These are phyloP conservation scores for Danio albolineatus DNA, from an alignment of 2,797 vertebrate genomes.

Conservation along the genomic window DNA sequence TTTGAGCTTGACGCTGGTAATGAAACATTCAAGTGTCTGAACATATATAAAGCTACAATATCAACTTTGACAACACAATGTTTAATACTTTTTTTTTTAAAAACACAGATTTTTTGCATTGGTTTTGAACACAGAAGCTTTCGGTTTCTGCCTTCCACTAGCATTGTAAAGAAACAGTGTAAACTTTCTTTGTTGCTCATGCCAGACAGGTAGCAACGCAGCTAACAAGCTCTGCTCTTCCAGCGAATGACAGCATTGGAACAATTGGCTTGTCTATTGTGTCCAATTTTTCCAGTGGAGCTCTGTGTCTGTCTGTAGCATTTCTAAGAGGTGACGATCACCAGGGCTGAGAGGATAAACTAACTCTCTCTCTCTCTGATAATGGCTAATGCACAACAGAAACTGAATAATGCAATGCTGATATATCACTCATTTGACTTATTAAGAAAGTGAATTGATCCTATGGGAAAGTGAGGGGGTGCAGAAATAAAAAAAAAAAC, in stretches of 20 bases:
- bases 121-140: too few relatives aligned
- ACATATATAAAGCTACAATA: too few relatives aligned
- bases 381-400: neutral
- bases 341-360: neutral
- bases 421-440: neutral
- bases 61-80: too few relatives aligned
- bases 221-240: conserved; percentile 12
- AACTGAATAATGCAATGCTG: neutral
- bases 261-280: neutral
- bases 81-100: too few relatives aligned
- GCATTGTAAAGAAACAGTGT: too few relatives aligned
- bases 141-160: too few relatives aligned
- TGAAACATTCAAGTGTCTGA: too few relatives aligned
- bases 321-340: conserved; percentile 24
- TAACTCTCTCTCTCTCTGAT: neutral
- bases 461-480: neutral
- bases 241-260: neutral
- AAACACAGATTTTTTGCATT: too few relatives aligned
- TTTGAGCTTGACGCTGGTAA: too few relatives aligned
- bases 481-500: neutral
- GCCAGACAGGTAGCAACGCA: conserved; percentile 5
- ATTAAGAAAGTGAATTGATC: neutral
- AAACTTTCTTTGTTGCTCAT: neutral
- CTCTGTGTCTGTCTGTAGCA: conserved; percentile 15
- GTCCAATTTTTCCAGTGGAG: conserved; percentile 10